These are phyloP conservation scores for Eristalis tenax DNA, from an alignment of 2,888 invertebrate genomes.

Conservation along the genomic window DNA sequence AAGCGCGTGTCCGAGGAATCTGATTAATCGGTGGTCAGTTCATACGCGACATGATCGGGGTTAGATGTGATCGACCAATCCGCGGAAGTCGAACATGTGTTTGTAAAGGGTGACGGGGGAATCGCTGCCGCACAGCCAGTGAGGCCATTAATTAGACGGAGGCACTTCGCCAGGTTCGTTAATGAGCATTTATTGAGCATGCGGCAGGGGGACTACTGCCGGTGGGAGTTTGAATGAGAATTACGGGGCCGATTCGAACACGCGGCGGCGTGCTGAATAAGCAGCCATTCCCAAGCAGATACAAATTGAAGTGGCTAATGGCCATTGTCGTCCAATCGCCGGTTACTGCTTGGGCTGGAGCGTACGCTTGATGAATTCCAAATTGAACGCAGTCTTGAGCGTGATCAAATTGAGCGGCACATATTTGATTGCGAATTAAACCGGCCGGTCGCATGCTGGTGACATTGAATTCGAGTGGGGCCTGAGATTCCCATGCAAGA, in stretches of 20 bases:
- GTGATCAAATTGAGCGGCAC: not conserved
- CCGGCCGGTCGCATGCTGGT: not conserved
- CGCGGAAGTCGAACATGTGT: not conserved
- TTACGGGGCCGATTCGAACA: not conserved
- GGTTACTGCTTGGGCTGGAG: not conserved
- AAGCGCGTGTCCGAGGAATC: not conserved
- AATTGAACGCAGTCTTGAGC: not conserved
- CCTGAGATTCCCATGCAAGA: too few species aligned
- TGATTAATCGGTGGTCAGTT: not conserved
- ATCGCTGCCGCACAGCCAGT: not conserved
- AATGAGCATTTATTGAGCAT: not conserved
- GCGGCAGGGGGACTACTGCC: too few species aligned
- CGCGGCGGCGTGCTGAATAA: not conserved
- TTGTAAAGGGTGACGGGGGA: not conserved
- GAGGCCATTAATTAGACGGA: not conserved
- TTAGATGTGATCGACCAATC: not conserved
- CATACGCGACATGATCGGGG: not conserved
- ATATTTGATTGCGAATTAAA: not conserved
- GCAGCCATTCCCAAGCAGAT: not conserved
- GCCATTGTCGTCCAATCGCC: not conserved
- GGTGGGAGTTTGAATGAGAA: not conserved
- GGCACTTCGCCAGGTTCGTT: not conserved
- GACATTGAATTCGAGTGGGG: too few species aligned
- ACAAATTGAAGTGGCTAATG: not conserved
- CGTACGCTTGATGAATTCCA: not conserved